Percentiles rank a stretch among this genome's conserved stretches.
Conservation (phyloP, 92 coral and sea anemone genomes). For the Phenganax marumi region DNA sequence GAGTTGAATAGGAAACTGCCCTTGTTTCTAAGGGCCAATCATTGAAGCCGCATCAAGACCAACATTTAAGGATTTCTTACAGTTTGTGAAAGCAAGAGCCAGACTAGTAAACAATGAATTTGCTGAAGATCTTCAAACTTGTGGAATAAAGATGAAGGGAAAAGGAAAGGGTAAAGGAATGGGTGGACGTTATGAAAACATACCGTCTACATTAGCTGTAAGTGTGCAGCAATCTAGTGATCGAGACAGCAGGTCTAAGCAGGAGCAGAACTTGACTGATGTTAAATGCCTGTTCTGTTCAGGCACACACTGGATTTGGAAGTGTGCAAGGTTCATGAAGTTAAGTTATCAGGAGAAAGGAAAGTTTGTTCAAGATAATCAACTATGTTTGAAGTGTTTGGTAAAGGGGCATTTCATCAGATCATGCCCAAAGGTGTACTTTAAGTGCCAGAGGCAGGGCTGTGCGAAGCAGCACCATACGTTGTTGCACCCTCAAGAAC, state of each 20-base stretch:
- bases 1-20: conserved; percentile 58
- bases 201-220: conserved; percentile 21
- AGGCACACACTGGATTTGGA: conserved; percentile 5
- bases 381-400: conserved; percentile 4
- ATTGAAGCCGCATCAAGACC: conserved; percentile 58
- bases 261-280: not conserved
- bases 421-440: conserved; percentile 19
- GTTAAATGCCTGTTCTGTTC: conserved; percentile 2
- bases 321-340: not conserved
- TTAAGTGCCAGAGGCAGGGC: conserved; percentile 1
- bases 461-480: conserved; percentile 18
- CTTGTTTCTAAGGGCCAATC: conserved; percentile 60
- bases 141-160: conserved; percentile 17
- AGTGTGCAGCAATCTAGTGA: not conserved
- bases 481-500: conserved; percentile 5
- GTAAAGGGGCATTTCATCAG: conserved; percentile 9
- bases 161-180: conserved; percentile 34
- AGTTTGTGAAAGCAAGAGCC: conserved; percentile 38
- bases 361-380: conserved; percentile 11
- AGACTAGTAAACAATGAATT: conserved; percentile 59
- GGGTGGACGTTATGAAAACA: conserved; percentile 19
- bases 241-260: too few relatives aligned
- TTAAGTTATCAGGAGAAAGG: not conserved
- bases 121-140: conserved; percentile 51
- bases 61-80: conserved; percentile 52